Evolutionary conservation across 2,797 vertebrate genomes (phyloP), one percentile per base, ranked within the genome.

Genomic region (Pantherophis alleghaniensis): DNA sequence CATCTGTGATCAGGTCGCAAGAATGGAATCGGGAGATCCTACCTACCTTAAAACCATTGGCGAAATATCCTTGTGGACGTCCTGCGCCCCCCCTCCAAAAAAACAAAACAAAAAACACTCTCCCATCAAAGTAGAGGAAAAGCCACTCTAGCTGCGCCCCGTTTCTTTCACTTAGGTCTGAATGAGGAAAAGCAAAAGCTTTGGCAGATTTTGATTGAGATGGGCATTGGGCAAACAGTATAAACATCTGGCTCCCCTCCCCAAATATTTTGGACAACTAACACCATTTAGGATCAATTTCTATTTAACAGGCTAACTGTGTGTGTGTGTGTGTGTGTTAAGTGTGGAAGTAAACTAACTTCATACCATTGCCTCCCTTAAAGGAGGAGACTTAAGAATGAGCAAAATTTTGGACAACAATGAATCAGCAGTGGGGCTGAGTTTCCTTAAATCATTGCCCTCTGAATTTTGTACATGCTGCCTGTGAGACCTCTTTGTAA

Each of bases 11-110:
- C 61, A 5, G 60, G 22, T 24, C 5, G 9, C 5, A 11, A 66
- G n/a, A 57, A 14, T 13, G 13, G 26, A 37, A 42, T 24, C 6
- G 16, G 61, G n/a, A 42, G 11, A 16, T 28, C 0, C 11, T 3
- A 13, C 0, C 11, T 5, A 13, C 18, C 3, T n/a, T 9, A 10
- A 11, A 79, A 42, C 37, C 12, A 22, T 59, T 24, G 4, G 51
- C 4, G 47, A 56, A 63, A 13, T 11, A 57, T 5, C 51, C 7
- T 60, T 37, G 74, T 26, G 53, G 28, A 4, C 3, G 6, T 28
- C 13, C 2, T 20, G 14, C 4, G 5, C 9, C 5, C 5, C 18
- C 51, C 9, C 51, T 4, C 13, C 12, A 0, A 4, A 37, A 1
- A 42, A 42, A 42, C 3, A 42, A 2, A 37, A 2, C 7, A 13